These are phyloP conservation scores for Cavia aperea DNA, from an alignment of 2,113 vertebrate genomes.

Conservation along the genomic window DNA sequence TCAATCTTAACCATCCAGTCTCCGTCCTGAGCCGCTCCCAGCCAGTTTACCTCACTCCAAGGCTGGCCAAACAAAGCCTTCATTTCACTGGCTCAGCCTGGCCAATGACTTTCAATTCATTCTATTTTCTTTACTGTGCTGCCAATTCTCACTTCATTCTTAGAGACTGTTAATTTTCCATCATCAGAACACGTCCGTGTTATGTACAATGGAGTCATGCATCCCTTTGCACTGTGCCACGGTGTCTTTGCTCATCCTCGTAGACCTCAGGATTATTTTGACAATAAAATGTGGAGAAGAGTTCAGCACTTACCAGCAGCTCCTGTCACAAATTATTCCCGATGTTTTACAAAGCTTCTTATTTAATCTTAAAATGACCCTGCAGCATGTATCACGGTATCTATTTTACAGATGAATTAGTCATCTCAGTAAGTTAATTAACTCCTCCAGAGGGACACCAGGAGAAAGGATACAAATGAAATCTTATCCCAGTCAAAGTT, in stretches of 20 bases:
- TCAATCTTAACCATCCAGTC: background rate
- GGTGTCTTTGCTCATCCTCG: background rate
- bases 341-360: background rate
- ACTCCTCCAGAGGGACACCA: background rate
- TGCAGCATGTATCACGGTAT: background rate
- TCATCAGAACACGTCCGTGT: background rate
- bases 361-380: background rate
- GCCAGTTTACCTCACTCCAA: accelerated
- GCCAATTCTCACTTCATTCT: background rate
- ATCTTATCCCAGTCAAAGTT: background rate
- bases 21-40: background rate
- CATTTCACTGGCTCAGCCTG: background rate
- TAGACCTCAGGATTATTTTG: background rate
- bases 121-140: background rate
- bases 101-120: background rate
- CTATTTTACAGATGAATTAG: background rate
- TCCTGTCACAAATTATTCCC: background rate
- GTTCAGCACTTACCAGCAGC: background rate
- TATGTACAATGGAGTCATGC: background rate
- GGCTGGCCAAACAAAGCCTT: background rate
- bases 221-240: background rate
- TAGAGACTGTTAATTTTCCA: background rate
- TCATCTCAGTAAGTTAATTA: background rate
- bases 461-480: background rate
- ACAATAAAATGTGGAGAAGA: background rate